Evolutionary conservation across 1,140 invertebrate genomes (phyloP).

Genomic region (Aphaenogaster floridana): DNA sequence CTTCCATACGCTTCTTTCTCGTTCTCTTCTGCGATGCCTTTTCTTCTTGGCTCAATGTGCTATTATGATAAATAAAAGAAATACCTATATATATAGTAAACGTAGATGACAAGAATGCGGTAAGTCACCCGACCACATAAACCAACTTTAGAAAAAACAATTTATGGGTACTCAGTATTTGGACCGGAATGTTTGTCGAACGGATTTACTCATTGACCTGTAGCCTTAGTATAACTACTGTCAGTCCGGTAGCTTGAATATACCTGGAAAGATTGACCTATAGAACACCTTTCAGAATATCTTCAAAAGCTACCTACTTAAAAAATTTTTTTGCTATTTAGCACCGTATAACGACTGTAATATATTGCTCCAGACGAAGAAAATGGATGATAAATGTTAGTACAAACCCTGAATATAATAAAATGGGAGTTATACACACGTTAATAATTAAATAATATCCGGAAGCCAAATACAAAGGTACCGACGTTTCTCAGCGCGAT

Average conservation of each 20-base stretch:
- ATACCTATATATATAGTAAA: not conserved
- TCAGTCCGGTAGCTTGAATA: not conserved
- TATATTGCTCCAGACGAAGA: not conserved
- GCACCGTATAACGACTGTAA: not conserved
- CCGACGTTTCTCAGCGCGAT: not conserved
- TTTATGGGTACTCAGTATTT: not conserved
- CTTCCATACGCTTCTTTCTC: not conserved
- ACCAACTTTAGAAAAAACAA: not conserved
- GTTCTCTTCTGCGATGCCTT: not conserved
- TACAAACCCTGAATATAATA: not conserved
- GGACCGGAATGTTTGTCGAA: not conserved
- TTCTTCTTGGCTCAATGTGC: not conserved
- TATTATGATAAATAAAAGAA: not conserved
- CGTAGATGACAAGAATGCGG: not conserved
- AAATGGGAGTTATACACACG: not conserved
- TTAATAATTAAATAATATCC: conserved; percentile 5
- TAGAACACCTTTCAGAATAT: not conserved
- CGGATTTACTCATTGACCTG: not conserved
- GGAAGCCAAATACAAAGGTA: not conserved
- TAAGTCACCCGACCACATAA: not conserved
- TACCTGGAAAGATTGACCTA: not conserved
- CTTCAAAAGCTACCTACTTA: not conserved
- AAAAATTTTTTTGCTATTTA: not conserved
- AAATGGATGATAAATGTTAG: not conserved
- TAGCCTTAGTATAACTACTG: not conserved